These are phyloP conservation scores for Callitettix versicolor DNA, from an alignment of 1,140 invertebrate genomes.

Conservation along the genomic window DNA sequence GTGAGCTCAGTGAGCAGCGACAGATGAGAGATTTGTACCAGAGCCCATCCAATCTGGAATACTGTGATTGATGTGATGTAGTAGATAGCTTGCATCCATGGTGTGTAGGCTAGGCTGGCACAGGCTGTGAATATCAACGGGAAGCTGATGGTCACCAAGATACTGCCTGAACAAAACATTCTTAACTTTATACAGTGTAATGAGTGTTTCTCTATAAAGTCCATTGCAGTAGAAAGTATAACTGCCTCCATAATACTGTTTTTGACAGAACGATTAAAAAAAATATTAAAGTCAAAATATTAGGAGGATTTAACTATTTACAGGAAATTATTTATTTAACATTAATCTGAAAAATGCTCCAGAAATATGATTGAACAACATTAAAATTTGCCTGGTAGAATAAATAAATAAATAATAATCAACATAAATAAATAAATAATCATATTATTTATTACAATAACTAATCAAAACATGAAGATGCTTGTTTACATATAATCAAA, in stretches of 20 bases:
- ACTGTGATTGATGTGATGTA: conserved; percentile 66
- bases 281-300: neutral
- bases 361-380: no score
- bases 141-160: conserved; percentile 53
- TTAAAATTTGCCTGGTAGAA: no score
- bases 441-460: no score
- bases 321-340: neutral
- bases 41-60: conserved; percentile 86
- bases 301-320: neutral
- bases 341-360: no score
- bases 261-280: neutral
- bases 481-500: no score
- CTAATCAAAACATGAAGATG: no score
- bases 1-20: conserved; percentile 76
- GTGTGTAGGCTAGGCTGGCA: conserved; percentile 39
- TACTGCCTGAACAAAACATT: conserved; percentile 45
- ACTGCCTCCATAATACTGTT: neutral
- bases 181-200: neutral
- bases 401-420: no score
- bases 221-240: neutral
- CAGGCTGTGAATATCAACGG: conserved; percentile 70
- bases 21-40: conserved; percentile 82
- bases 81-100: conserved; percentile 51
- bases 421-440: no score
- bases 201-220: neutral